Evolutionary conservation across 1,140 invertebrate species (phyloP).

Genomic region (Pogonomyrmex barbatus): DNA sequence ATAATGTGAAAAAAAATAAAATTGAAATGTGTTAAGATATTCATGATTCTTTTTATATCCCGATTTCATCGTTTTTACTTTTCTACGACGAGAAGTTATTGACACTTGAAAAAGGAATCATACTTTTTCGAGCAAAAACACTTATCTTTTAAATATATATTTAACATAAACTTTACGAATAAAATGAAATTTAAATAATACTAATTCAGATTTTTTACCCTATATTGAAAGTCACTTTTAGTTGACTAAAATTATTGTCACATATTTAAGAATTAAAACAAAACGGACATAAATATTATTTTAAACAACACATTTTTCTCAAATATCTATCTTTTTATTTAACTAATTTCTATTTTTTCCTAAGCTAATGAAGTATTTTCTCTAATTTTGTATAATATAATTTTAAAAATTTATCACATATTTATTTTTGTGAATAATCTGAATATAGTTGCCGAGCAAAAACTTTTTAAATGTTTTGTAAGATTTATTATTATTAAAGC

Average conservation of each 20-base stretch:
- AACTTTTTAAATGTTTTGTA: slow-evolving; percentile 21
- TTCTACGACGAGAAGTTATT: background rate
- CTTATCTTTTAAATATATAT: background rate
- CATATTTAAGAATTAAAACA: background rate
- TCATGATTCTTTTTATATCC: background rate
- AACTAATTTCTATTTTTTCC: background rate
- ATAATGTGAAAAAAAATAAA: slow-evolving; percentile 26
- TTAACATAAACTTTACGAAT: slow-evolving; percentile 10
- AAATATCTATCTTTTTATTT: background rate
- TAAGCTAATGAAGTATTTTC: background rate
- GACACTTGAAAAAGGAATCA: background rate
- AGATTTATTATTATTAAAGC: background rate
- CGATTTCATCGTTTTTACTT: background rate
- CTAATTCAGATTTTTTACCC: background rate
- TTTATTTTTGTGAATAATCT: slow-evolving; percentile 2
- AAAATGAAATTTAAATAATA: slow-evolving; percentile 3
- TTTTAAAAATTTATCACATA: slow-evolving; percentile 20
- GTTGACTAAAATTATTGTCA: background rate
- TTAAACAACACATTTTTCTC: background rate
- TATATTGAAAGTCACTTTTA: background rate
- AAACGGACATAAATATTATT: background rate
- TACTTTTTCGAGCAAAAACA: slow-evolving; percentile 1
- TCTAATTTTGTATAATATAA: background rate
- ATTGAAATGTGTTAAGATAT: background rate
- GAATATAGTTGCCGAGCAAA: background rate